Evolutionary conservation across 1,140 invertebrate genomes (phyloP).

Genomic region (Drosophila santomea): DNA sequence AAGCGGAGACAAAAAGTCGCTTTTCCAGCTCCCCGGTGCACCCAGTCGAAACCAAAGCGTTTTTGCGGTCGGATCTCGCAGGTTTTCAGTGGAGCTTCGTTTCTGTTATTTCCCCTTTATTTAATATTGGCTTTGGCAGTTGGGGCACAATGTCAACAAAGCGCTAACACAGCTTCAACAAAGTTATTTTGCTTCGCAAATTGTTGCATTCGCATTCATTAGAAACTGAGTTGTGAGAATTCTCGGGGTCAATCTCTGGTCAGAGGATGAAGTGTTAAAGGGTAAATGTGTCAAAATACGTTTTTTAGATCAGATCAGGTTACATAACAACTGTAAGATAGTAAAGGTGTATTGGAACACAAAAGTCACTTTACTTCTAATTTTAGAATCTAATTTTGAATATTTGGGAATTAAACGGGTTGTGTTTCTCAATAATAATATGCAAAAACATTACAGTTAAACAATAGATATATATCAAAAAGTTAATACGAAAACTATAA

Average conservation of each 20-base stretch:
- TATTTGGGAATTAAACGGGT: too few species aligned
- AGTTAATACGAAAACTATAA: background rate
- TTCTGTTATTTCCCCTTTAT: conserved; percentile 41
- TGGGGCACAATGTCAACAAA: conserved; percentile 54
- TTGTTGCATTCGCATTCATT: conserved; percentile 13
- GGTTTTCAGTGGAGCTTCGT: conserved; percentile 34
- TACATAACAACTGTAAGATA: too few species aligned
- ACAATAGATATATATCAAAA: too few species aligned
- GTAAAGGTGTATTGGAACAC: too few species aligned
- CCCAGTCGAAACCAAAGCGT: conserved; percentile 55
- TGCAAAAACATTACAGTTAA: too few species aligned
- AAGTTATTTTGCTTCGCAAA: conserved; percentile 37
- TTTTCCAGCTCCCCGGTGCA: conserved; percentile 44
- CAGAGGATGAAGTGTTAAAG: background rate
- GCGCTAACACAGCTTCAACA: conserved; percentile 24
- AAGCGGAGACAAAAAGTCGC: conserved; percentile 55
- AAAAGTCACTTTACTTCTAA: too few species aligned
- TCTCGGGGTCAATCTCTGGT: background rate
- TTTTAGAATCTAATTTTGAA: too few species aligned
- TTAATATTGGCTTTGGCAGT: conserved; percentile 53
- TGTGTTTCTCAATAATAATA: too few species aligned
- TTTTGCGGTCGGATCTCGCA: conserved; percentile 61
- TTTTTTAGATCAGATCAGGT: background rate
- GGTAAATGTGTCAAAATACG: background rate
- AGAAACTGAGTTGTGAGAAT: background rate